phyloP scores from a whole-genome alignment of 2,113 vertebrate species.

The Hemibagrus wyckioides region DNA sequence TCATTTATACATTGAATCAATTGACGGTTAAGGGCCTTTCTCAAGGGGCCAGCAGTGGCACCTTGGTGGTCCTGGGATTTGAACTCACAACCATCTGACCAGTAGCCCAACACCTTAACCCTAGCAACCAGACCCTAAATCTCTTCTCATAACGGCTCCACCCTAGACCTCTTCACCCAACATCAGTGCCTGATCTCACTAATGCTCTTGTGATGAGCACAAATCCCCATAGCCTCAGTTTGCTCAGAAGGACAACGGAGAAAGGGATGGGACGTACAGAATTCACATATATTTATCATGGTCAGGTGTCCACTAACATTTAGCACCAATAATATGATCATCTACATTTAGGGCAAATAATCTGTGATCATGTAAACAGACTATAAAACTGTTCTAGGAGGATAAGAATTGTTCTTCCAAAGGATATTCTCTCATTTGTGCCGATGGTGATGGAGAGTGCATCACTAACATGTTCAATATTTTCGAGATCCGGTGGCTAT shows the following conservation, averaged over 20 bases:
- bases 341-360: not conserved
- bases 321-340: not conserved
- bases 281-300: not conserved
- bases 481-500: not conserved
- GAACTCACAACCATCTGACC: too few species aligned
- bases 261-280: not conserved
- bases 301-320: not conserved
- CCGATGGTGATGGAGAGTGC: not conserved
- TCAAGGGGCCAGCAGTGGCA: too few species aligned
- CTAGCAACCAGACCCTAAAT: too few species aligned
- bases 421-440: not conserved
- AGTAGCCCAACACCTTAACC: too few species aligned
- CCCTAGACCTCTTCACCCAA: not conserved
- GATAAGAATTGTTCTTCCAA: not conserved
- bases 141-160: too few species aligned
- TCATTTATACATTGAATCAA: too few species aligned
- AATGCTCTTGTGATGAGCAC: not conserved
- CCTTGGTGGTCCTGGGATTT: too few species aligned
- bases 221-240: not conserved
- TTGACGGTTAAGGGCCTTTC: too few species aligned
- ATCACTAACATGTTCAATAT: not conserved
- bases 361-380: not conserved
- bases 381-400: not conserved
- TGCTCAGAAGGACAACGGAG: not conserved
- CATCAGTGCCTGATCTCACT: not conserved